Conservation (phyloP, 2,888 invertebrate species). For the Sialis lutaria region DNA sequence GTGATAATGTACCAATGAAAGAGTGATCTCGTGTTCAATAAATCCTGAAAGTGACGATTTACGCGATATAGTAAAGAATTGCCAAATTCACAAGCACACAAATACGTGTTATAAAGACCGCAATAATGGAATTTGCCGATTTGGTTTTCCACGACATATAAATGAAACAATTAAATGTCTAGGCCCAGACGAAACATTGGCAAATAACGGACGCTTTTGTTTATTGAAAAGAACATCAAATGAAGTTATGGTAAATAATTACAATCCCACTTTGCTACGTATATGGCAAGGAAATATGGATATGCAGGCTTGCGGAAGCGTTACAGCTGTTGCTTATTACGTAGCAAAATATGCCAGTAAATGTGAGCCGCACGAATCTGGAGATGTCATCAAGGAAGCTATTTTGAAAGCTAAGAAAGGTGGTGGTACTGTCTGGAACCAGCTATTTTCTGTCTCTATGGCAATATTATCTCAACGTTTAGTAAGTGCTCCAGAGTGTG, state of each 20-base stretch:
- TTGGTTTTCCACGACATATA: conserved; percentile 13
- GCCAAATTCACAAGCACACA: conserved; percentile 11
- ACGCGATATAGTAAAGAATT: conserved; percentile 8
- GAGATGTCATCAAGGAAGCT: conserved; percentile 7
- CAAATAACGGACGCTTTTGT: conserved; percentile 17
- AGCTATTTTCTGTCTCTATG: too few species aligned
- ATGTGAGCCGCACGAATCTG: conserved; percentile 8
- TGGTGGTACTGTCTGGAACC: too few species aligned
- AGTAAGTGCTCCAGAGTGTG: too few species aligned
- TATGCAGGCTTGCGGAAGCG: conserved; percentile 17
- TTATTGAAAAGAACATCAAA: conserved; percentile 14
- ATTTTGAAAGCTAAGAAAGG: conserved; percentile 4
- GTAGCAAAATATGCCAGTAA: conserved; percentile 5
- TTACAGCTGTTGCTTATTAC: conserved; percentile 16
- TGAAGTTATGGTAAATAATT: conserved; percentile 12
- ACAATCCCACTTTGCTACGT: conserved; percentile 13
- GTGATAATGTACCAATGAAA: conserved; percentile 9
- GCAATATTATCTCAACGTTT: too few species aligned
- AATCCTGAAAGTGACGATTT: conserved; percentile 4
- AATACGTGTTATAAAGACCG: conserved; percentile 10
- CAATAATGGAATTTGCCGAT: conserved; percentile 9
- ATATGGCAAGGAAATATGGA: conserved; percentile 19
- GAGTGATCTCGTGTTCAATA: too few species aligned
- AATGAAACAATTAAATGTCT: conserved; percentile 12
- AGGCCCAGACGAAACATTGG: conserved; percentile 15